A percentile compares a stretch with the other conserved stretches of the same genome.
Conservation (phyloP, 2,888 invertebrate genomes). For the Orthosia cruda region DNA sequence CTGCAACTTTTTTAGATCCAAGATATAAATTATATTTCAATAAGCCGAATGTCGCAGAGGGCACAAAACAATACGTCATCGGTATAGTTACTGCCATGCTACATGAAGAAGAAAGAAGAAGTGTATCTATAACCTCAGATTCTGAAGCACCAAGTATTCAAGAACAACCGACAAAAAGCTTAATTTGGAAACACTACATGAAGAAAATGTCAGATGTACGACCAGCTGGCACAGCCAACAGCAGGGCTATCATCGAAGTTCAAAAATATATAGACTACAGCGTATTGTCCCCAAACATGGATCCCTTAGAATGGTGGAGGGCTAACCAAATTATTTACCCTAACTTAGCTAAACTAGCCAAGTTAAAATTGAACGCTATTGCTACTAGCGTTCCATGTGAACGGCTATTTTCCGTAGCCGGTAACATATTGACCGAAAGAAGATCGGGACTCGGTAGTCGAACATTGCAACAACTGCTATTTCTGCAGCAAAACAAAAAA, state of each 20-base stretch:
- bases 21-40: conserved; percentile 1
- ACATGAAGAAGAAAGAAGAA: neutral
- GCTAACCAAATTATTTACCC: conserved; percentile 28
- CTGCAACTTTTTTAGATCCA: conserved; percentile 1
- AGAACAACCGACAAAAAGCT: neutral
- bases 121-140: neutral
- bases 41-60: neutral
- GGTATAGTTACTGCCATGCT: neutral
- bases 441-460: no score
- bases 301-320: conserved; percentile 41
- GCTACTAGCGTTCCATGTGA: conserved; percentile 42
- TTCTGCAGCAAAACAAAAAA: neutral
- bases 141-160: neutral
- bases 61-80: neutral
- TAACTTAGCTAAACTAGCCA: conserved; percentile 8
- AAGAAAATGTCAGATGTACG: neutral
- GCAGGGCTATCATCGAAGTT: no score
- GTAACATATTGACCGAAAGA: neutral
- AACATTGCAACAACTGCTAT: no score
- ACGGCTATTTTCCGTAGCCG: conserved; percentile 41
- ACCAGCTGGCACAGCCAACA: neutral
- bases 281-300: conserved; percentile 27
- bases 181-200: neutral
- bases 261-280: conserved; percentile 24
- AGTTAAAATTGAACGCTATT: neutral